phyloP scores from a whole-genome alignment of 2,113 vertebrate genomes.

The Hypanus sabinus region DNA sequence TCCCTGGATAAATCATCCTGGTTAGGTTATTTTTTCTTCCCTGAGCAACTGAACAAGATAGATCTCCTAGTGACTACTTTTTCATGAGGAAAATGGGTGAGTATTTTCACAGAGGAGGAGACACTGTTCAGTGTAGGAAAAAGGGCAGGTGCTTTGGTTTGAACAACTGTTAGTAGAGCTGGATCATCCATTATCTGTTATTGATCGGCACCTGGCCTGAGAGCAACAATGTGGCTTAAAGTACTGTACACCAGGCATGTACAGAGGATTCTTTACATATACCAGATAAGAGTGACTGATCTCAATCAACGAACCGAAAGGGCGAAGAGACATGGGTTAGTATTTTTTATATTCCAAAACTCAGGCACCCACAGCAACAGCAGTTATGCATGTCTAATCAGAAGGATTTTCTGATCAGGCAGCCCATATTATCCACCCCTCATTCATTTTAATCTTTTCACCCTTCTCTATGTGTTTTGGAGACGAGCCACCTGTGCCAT shows the following conservation, averaged over 20 bases:
- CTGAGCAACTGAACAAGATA: background rate
- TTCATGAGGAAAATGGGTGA: background rate
- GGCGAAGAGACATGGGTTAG: background rate
- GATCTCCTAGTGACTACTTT: slow-evolving; percentile 4
- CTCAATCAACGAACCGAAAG: background rate
- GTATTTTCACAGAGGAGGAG: background rate
- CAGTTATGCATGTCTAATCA: background rate
- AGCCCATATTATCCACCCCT: background rate
- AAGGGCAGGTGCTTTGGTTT: background rate
- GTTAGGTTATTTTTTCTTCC: background rate
- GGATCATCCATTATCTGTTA: background rate
- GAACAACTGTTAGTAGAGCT: background rate
- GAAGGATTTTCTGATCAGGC: background rate
- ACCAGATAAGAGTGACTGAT: background rate
- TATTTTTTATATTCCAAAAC: background rate
- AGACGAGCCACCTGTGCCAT: background rate
- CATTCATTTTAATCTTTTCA: background rate
- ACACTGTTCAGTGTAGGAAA: background rate
- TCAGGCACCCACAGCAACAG: background rate
- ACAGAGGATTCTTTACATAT: background rate
- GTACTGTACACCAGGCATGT: background rate
- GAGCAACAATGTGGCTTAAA: background rate
- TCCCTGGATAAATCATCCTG: background rate
- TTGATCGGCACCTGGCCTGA: background rate
- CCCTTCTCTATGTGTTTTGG: background rate